Evolutionary conservation across 2,888 invertebrate species (phyloP), one percentile per base, ranked within the genome.

Genomic region (Drosophila peninsularis): DNA sequence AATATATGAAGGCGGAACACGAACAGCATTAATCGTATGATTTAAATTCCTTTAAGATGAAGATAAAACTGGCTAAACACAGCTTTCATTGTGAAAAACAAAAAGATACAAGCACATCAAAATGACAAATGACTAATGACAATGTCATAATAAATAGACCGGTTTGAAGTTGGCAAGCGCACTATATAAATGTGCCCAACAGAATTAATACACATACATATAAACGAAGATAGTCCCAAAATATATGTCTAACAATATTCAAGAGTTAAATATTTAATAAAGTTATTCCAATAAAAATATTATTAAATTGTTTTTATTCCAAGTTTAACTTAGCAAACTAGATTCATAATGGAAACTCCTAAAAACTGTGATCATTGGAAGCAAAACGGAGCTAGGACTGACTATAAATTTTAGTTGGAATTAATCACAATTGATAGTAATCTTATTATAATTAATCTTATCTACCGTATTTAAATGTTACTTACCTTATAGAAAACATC

Each of bases 401-500:
- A 17, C 17, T 17, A 32, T 19, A 1, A 13, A 32, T 2, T 50
- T 50, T 21, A 1, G 2, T 32, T 21, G 9, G 21, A 50, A 11
- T 21, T n/a, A 21, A n/a, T 36, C 50, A n/a, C 19, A 32, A 13
- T 49, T 4, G 13, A 13, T 50, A 9, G 5, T 14, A 21, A 50
- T 9, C 14, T 37, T 11, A n/a, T 21, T 27, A 32, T 5, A 6
- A 4, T 17, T 10, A 10, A 10, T 37, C 11, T 30, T 47, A 49
- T 17, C 1, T 50, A 21, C 24, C 24, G 6, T 52, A n/a, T 5
- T 10, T n/a, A 34, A 36, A 13, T 9, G 11, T 17, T 24, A 44
- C 37, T 93, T 91, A 97, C 98, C 96, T 97, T 99, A 93, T 98
- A 99, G 93, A 97, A 99, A 80, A 99, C 99, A 94, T 99, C 99